These are phyloP conservation scores for Tenthredo mesomela DNA, from an alignment of 2,888 invertebrate genomes.

Conservation along the genomic window DNA sequence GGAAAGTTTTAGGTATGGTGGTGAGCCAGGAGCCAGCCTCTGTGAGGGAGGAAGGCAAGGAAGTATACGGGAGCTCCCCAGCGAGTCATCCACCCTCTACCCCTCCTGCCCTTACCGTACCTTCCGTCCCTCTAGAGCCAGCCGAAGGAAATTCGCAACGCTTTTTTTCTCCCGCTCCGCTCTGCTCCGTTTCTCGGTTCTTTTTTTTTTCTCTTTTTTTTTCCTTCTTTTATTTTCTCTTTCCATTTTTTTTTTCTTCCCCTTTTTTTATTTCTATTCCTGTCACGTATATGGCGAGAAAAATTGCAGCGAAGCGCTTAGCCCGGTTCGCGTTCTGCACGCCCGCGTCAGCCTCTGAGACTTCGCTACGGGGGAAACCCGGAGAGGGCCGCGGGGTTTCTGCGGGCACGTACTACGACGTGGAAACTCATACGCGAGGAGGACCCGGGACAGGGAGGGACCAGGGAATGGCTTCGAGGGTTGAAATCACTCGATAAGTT, in stretches of 20 bases:
- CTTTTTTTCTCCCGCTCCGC: constrained; percentile 58
- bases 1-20: constrained; percentile 47
- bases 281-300: constrained; percentile 78
- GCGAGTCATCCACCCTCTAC: constrained; percentile 66
- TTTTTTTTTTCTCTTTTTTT: constrained; percentile 59
- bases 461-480: constrained; percentile 37
- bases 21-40: constrained; percentile 36
- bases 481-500: constrained; percentile 53
- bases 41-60: constrained; percentile 49
- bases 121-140: constrained; percentile 57
- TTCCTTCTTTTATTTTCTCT: constrained; percentile 65
- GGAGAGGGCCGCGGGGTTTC: constrained; percentile 36
- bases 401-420: constrained; percentile 49
- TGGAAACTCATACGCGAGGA: constrained; percentile 51
- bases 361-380: constrained; percentile 46
- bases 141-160: constrained; percentile 68
- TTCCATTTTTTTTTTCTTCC: constrained; percentile 64
- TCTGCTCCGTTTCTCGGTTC: constrained; percentile 52
- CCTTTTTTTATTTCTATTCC: constrained; percentile 73
- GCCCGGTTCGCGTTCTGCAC: constrained; percentile 77
- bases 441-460: constrained; percentile 17
- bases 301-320: constrained; percentile 78
- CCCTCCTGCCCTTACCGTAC: constrained; percentile 43
- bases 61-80: constrained; percentile 61
- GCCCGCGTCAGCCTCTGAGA: constrained; percentile 65